phyloP scores from a whole-genome alignment of 2,888 invertebrate species.

The Dermolepida albohirtum region DNA sequence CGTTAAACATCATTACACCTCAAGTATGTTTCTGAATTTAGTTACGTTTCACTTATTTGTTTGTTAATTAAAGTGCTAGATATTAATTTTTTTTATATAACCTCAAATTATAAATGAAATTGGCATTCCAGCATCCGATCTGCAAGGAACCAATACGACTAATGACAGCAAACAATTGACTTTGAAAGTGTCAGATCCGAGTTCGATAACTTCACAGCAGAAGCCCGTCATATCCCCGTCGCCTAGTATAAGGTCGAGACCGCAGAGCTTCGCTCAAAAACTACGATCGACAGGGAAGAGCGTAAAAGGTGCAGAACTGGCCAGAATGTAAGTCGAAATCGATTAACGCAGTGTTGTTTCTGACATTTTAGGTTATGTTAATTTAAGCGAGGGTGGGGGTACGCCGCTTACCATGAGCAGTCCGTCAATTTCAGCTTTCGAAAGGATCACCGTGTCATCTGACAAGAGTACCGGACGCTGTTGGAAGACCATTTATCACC shows the following conservation, averaged over 20 bases:
- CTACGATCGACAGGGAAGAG: conserved; percentile 86
- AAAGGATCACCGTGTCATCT: conserved; percentile 66
- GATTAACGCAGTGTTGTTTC: no score
- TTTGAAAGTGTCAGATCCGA: conserved; percentile 63
- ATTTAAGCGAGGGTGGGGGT: conserved; percentile 80
- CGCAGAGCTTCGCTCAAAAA: conserved; percentile 91
- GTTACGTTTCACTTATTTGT: not conserved
- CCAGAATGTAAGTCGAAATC: no score
- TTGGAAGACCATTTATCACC: conserved; percentile 94
- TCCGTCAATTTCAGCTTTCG: conserved; percentile 71
- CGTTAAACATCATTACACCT: conserved; percentile 72
- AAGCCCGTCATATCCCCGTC: conserved; percentile 68
- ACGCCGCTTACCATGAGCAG: conserved; percentile 77
- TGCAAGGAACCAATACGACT: conserved; percentile 71
- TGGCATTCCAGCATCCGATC: conserved; percentile 72
- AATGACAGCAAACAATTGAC: conserved; percentile 66
- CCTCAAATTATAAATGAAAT: no score
- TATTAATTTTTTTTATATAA: no score
- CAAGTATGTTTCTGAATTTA: conserved; percentile 66
- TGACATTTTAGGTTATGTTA: conserved; percentile 75
- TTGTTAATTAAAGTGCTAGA: not conserved
- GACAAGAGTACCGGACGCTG: conserved; percentile 74
- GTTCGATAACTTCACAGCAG: conserved; percentile 59
- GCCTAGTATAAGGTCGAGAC: conserved; percentile 72
- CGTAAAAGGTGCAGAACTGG: conserved; percentile 70